Evolutionary conservation across 2,888 invertebrate species (phyloP).

Genomic region (Dynastes maya): DNA sequence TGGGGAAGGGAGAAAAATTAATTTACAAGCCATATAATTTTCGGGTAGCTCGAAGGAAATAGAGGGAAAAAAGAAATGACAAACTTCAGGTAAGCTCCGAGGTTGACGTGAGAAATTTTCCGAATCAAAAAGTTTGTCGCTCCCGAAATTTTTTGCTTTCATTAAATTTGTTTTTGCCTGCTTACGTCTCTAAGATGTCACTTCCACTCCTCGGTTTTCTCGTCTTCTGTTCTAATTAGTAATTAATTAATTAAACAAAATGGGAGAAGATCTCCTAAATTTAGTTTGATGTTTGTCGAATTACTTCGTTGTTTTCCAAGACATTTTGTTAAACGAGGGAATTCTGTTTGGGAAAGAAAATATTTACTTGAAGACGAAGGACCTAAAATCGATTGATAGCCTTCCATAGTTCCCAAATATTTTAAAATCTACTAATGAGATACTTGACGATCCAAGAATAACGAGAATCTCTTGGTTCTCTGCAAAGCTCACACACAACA

Average conservation of each 20-base stretch:
- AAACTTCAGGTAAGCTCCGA: not conserved
- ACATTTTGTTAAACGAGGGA: no score
- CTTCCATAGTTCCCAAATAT: no score
- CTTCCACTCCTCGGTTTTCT: not conserved
- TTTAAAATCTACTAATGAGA: no score
- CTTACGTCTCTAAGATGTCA: not conserved
- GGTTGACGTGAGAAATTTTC: not conserved
- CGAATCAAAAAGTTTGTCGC: not conserved
- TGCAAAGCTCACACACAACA: no score
- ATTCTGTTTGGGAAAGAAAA: no score
- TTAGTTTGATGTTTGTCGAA: no score
- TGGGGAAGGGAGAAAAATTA: not conserved
- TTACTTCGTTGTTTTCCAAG: no score
- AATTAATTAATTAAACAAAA: conserved; percentile 3
- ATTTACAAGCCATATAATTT: conserved; percentile 12
- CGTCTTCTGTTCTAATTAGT: not conserved
- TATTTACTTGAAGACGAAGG: no score
- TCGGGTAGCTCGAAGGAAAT: not conserved
- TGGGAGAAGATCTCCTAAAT: no score
- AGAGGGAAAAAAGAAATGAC: not conserved
- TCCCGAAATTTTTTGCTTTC: conserved; percentile 1
- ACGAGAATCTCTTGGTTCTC: no score
- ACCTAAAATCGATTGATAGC: no score
- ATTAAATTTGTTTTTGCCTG: not conserved
- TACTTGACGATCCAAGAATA: no score